Evolutionary conservation across 2,797 vertebrate genomes (phyloP).

Genomic region (Apodemus agrarius): DNA sequence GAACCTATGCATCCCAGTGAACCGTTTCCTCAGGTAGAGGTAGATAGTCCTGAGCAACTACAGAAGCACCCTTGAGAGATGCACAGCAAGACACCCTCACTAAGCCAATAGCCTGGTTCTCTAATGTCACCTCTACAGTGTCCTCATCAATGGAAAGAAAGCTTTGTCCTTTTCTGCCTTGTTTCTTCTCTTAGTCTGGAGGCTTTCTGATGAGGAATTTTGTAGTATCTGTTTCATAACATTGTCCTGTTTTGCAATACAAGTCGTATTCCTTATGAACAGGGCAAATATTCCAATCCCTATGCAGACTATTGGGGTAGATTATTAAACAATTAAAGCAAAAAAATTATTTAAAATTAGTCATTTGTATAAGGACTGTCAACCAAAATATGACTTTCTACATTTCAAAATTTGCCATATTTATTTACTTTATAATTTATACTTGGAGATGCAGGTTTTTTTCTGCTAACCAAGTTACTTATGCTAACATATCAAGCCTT

Average conservation of each 20-base stretch:
- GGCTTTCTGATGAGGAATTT: background rate
- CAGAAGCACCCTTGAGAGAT: background rate
- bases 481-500: conserved; percentile 78
- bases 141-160: background rate
- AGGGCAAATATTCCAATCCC: background rate
- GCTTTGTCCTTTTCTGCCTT: background rate
- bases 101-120: background rate
- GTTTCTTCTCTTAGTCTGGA: background rate
- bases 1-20: background rate
- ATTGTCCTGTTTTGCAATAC: background rate
- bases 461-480: conserved; percentile 65
- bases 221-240: background rate
- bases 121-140: background rate
- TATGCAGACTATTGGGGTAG: background rate
- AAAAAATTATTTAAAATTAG: conserved; percentile 24
- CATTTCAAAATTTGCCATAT: background rate
- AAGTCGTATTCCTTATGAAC: background rate
- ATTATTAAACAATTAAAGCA: background rate
- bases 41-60: background rate
- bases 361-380: background rate
- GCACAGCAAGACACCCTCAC: background rate
- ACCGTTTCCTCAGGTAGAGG: background rate
- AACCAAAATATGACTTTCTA: background rate
- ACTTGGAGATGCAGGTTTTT: background rate
- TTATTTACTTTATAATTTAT: conserved; percentile 1